Percentiles rank a stretch among this genome's conserved stretches.
These are phyloP conservation scores for Busseola fusca DNA, from an alignment of 2,888 invertebrate species.

Conservation along the genomic window DNA sequence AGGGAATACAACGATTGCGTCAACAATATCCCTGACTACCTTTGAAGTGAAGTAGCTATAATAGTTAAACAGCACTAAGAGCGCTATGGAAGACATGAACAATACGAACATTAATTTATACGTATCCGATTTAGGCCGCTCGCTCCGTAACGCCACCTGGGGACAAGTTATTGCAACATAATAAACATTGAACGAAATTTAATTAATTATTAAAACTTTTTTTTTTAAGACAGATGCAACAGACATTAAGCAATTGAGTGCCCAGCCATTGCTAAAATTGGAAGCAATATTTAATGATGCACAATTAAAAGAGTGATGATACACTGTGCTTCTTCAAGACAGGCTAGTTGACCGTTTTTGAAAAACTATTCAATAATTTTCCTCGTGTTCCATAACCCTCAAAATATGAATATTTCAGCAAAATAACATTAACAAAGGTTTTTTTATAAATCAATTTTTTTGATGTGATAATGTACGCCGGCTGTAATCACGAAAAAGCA, in stretches of 20 bases:
- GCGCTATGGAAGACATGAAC: conserved; percentile 30
- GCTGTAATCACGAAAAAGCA: no score
- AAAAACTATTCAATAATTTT: not conserved
- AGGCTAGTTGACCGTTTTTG: not conserved
- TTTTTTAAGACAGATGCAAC: not conserved
- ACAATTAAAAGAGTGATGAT: not conserved
- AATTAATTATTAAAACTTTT: not conserved
- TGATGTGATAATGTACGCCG: no score
- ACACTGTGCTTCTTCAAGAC: not conserved
- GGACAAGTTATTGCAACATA: conserved; percentile 47
- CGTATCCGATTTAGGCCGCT: conserved; percentile 52
- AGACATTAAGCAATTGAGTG: not conserved
- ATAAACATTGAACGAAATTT: not conserved
- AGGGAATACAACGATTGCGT: not conserved
- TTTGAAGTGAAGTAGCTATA: conserved; percentile 3
- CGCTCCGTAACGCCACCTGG: conserved; percentile 57
- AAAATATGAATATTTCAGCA: not conserved
- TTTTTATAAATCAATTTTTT: not conserved
- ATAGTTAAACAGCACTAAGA: conserved; percentile 14
- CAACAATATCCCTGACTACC: conserved; percentile 15
- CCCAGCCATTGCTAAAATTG: not conserved
- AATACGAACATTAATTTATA: conserved; percentile 69
- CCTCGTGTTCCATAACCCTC: not conserved
- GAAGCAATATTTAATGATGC: not conserved
- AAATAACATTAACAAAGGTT: not conserved